Percentiles rank a stretch among this genome's conserved stretches.
These are phyloP conservation scores for Drosophila arizonae DNA, from an alignment of 1,140 invertebrate species.

Conservation along the genomic window DNA sequence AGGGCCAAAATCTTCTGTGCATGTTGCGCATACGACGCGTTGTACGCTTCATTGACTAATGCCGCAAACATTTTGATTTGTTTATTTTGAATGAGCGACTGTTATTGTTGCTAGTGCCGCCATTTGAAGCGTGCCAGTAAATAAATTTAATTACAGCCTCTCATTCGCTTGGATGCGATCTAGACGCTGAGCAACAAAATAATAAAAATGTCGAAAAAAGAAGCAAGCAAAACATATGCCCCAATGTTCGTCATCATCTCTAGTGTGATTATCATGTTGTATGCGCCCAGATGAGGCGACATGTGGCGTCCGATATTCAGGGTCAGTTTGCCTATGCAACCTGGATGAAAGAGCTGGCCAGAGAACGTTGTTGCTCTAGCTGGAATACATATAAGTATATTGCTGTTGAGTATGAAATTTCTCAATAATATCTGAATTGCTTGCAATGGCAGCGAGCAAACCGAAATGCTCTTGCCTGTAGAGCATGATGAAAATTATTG, in stretches of 20 bases:
- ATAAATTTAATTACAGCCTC: constrained; percentile 70
- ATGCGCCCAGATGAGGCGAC: constrained; percentile 49
- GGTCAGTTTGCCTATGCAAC: constrained; percentile 54
- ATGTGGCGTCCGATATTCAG: constrained; percentile 65
- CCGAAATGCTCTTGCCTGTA: constrained; percentile 29
- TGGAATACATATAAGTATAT: not conserved
- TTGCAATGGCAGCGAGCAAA: not conserved
- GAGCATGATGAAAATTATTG: constrained; percentile 56
- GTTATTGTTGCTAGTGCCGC: constrained; percentile 38
- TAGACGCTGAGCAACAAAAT: constrained; percentile 24
- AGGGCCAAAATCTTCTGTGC: constrained; percentile 24
- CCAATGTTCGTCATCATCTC: constrained; percentile 9
- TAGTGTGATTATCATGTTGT: constrained; percentile 39
- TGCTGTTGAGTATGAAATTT: not conserved
- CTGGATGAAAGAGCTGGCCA: constrained; percentile 49
- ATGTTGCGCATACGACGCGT: constrained; percentile 47
- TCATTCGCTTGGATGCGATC: constrained; percentile 44
- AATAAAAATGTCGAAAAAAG: constrained; percentile 56
- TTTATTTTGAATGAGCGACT: constrained; percentile 48
- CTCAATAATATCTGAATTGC: not conserved
- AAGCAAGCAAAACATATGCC: constrained; percentile 50
- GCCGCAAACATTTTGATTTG: constrained; percentile 55
- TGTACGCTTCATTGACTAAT: constrained; percentile 57
- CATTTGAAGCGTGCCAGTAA: constrained; percentile 57
- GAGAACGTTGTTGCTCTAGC: constrained; percentile 19